phyloP scores from a whole-genome alignment of 1,140 invertebrate species.

The Drosophila lowei region DNA sequence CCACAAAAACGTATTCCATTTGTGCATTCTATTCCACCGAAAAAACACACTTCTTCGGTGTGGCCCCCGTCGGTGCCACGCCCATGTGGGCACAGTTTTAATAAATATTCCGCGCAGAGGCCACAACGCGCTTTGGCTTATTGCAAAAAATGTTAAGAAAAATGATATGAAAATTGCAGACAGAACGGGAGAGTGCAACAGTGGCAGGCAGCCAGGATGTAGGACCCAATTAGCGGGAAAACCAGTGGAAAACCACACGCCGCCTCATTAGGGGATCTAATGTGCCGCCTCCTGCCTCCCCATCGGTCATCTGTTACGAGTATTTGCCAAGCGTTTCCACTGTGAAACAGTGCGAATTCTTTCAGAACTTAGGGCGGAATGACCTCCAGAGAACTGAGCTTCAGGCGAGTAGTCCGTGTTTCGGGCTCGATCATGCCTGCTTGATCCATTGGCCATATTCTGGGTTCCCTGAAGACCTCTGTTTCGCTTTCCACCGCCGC shows the following conservation, averaged over 20 bases:
- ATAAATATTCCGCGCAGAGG: conserved; percentile 57
- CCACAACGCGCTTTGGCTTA: conserved; percentile 75
- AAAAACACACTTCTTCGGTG: conserved; percentile 9
- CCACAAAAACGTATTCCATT: conserved; percentile 26
- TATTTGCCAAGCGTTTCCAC: conserved; percentile 20
- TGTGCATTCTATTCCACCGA: conserved; percentile 29
- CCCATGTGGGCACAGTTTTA: conserved; percentile 44
- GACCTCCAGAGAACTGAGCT: too few species aligned
- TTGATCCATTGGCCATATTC: too few species aligned
- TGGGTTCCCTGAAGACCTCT: too few species aligned
- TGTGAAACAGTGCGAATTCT: not conserved
- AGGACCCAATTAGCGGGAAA: conserved; percentile 46
- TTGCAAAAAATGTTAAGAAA: too few species aligned
- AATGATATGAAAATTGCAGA: too few species aligned
- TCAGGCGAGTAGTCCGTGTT: too few species aligned
- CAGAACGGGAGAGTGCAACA: too few species aligned
- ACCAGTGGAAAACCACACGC: not conserved
- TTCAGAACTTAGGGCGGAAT: too few species aligned
- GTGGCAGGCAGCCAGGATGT: too few species aligned
- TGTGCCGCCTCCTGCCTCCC: not conserved
- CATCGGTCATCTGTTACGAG: conserved; percentile 16
- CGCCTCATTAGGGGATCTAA: conserved; percentile 45
- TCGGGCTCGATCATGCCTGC: too few species aligned
- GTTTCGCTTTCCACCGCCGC: too few species aligned
- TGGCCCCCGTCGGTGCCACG: not conserved